Evolutionary conservation across 2,797 vertebrate species (phyloP).

Genomic region (Crax fasciolata): DNA sequence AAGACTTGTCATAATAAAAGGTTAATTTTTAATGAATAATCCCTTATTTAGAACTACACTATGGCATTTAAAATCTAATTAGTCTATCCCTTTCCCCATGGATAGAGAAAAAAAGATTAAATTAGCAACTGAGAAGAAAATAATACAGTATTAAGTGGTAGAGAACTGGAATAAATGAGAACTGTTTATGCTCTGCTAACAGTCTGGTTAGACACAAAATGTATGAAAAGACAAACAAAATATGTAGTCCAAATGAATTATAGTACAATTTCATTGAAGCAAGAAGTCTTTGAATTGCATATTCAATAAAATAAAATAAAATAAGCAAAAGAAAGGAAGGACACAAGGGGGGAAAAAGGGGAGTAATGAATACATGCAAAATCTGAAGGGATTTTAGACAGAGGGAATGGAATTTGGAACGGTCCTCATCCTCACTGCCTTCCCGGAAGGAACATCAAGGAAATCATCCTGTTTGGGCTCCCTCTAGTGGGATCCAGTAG

Average conservation of each 20-base stretch:
- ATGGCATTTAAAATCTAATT: slow-evolving; percentile 38
- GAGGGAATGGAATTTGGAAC: background rate
- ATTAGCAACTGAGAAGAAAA: background rate
- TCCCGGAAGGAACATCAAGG: background rate
- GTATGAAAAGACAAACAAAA: slow-evolving; percentile 9
- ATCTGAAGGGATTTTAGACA: background rate
- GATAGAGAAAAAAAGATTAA: background rate
- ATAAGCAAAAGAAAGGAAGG: background rate
- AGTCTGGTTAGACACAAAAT: background rate
- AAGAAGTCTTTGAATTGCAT: background rate
- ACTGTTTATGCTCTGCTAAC: background rate
- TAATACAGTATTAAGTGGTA: background rate
- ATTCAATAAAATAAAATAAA: background rate
- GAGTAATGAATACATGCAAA: background rate
- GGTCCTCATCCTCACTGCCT: background rate
- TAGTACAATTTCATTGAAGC: background rate
- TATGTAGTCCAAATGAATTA: background rate
- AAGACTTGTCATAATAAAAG: background rate
- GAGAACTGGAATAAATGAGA: background rate
- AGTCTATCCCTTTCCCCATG: background rate
- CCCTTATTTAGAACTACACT: background rate
- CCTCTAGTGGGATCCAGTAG: background rate
- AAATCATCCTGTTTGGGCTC: background rate
- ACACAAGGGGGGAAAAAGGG: background rate
- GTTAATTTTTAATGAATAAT: slow-evolving; percentile 14